phyloP scores from a whole-genome alignment of 2,888 invertebrate genomes.

The Andrena camellia region DNA sequence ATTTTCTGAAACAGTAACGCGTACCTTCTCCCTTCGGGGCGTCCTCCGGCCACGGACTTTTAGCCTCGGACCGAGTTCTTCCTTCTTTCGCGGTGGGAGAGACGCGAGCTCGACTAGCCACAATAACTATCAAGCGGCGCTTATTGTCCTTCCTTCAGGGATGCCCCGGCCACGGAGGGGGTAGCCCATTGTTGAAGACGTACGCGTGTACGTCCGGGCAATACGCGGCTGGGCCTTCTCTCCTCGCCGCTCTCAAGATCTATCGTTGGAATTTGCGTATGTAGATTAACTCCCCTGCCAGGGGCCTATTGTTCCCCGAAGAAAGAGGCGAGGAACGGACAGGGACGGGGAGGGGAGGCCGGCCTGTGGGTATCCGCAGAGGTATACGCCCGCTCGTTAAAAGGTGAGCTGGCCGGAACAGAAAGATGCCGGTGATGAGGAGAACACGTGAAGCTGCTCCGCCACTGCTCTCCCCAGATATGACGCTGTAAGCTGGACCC shows the following conservation, averaged over 20 bases:
- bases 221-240: slow-evolving; percentile 64
- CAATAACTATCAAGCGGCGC: slow-evolving; percentile 82
- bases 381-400: slow-evolving; percentile 70
- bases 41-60: slow-evolving; percentile 38
- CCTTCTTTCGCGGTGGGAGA: slow-evolving; percentile 60
- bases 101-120: slow-evolving; percentile 72
- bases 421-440: slow-evolving; percentile 68
- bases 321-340: slow-evolving; percentile 66
- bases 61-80: slow-evolving; percentile 40
- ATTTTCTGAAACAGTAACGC: slow-evolving; percentile 54
- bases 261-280: slow-evolving; percentile 82
- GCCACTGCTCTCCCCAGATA: slow-evolving; percentile 15
- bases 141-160: slow-evolving; percentile 84
- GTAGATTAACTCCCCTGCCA: slow-evolving; percentile 80
- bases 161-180: slow-evolving; percentile 66
- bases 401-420: slow-evolving; percentile 57
- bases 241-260: slow-evolving; percentile 77
- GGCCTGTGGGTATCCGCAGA: slow-evolving; percentile 48
- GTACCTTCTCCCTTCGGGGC: slow-evolving; percentile 26
- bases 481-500: neutral
- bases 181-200: slow-evolving; percentile 81
- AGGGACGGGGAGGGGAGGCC: slow-evolving; percentile 7
- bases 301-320: slow-evolving; percentile 79
- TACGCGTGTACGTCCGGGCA: slow-evolving; percentile 71
- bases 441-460: slow-evolving; percentile 18